Percentiles rank a stretch among this genome's conserved stretches.
Conservation (phyloP, 2,888 invertebrate species). For the Biston betularia region DNA sequence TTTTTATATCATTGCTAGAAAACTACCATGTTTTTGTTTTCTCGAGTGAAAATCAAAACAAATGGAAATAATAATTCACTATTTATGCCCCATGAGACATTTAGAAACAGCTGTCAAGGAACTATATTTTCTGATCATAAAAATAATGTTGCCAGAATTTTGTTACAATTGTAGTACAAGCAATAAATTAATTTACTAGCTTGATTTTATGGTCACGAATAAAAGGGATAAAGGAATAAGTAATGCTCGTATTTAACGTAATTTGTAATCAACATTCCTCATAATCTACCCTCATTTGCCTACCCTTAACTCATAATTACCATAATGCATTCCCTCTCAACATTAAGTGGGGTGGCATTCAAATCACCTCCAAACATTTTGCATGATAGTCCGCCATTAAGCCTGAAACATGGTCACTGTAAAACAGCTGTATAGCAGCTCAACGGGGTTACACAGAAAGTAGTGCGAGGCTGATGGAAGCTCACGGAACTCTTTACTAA, state of each 20-base stretch:
- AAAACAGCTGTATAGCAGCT: constrained; percentile 8
- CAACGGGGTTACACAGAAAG: neutral
- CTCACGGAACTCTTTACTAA: no score
- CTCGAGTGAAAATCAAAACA: no score
- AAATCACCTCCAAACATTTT: constrained; percentile 24
- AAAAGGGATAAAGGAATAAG: neutral
- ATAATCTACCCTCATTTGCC: constrained; percentile 33
- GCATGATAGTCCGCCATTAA: constrained; percentile 38
- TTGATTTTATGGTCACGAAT: neutral
- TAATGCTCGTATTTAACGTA: constrained; percentile 17
- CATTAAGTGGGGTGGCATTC: constrained; percentile 31
- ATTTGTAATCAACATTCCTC: constrained; percentile 30
- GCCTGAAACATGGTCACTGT: constrained; percentile 35
- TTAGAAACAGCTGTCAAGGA: no score
- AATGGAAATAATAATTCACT: no score
- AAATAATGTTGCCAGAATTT: no score
- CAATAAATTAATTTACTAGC: neutral
- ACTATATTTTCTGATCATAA: no score
- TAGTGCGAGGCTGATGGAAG: neutral
- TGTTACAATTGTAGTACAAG: neutral
- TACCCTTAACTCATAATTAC: constrained; percentile 38
- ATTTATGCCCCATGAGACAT: no score
- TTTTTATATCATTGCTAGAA: no score
- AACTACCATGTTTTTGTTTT: no score
- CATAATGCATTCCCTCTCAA: constrained; percentile 35